Evolutionary conservation across 2,797 vertebrate species (phyloP).

Genomic region (Peromyscus melanophrys): DNA sequence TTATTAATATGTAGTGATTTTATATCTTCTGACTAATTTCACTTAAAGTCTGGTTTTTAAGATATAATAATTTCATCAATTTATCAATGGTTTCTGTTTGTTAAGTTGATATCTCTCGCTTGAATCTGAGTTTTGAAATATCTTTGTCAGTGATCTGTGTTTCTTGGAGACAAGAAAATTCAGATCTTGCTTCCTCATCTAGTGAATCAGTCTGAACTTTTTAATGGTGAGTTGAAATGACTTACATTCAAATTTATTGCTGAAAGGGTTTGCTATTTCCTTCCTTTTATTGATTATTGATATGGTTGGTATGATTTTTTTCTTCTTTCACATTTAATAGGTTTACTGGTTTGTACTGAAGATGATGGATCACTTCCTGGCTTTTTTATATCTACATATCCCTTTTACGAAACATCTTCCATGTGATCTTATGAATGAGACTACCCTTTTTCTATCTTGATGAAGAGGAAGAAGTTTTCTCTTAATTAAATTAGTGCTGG

Average conservation of each 20-base stretch:
- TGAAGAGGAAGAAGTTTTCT: background rate
- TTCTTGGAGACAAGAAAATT: background rate
- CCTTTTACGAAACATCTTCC: background rate
- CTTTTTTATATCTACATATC: background rate
- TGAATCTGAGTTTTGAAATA: background rate
- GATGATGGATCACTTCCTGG: background rate
- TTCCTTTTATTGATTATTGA: background rate
- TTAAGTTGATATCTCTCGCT: background rate
- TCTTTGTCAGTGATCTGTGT: background rate
- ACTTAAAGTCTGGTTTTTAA: background rate
- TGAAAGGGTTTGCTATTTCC: background rate
- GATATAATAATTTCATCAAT: background rate
- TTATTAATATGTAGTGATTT: background rate
- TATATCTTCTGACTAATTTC: background rate
- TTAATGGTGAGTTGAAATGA: background rate
- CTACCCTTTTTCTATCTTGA: background rate
- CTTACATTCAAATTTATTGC: background rate
- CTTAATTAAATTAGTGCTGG: background rate
- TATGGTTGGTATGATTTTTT: background rate
- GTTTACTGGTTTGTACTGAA: background rate
- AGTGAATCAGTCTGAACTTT: background rate
- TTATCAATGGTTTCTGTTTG: background rate
- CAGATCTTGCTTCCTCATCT: background rate
- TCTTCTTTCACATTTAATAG: background rate
- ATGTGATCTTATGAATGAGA: background rate